A percentile compares a stretch with the other conserved stretches of the same genome.
These are phyloP conservation scores for Lepidurus apus DNA, from an alignment of 1,140 invertebrate genomes.

Conservation along the genomic window DNA sequence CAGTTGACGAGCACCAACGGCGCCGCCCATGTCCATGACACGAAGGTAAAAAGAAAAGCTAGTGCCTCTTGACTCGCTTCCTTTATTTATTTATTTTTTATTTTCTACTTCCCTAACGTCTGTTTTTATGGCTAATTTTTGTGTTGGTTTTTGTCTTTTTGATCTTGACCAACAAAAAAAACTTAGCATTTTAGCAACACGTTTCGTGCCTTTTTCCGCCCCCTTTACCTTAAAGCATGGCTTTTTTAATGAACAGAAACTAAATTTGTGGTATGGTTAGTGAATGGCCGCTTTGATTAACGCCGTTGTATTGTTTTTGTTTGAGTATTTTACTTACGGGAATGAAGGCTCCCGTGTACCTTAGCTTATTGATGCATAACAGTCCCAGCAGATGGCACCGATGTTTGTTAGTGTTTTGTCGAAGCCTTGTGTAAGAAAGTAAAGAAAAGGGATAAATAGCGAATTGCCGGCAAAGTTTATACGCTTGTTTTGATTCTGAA, in stretches of 20 bases:
- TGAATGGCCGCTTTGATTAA: conserved; percentile 35
- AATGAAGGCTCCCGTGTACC: neutral
- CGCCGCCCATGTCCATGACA: conserved; percentile 28
- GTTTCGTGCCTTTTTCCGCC: neutral
- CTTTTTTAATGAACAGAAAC: conserved; percentile 34
- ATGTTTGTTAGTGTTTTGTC: too few species aligned
- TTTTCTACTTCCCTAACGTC: conserved; percentile 35
- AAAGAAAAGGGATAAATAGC: too few species aligned
- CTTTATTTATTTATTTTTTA: too few species aligned
- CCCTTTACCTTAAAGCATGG: neutral
- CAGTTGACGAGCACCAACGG: conserved; percentile 33
- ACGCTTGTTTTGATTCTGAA: too few species aligned
- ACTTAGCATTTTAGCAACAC: neutral
- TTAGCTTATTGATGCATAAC: too few species aligned
- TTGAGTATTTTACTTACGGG: neutral
- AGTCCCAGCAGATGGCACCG: too few species aligned
- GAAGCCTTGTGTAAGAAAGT: too few species aligned
- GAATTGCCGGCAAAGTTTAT: too few species aligned
- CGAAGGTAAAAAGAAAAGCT: conserved; percentile 25
- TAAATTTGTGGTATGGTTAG: conserved; percentile 41
- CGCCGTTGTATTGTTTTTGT: conserved; percentile 36
- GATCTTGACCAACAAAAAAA: too few species aligned
- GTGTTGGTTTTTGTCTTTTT: conserved; percentile 1
- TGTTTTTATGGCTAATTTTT: conserved; percentile 35
- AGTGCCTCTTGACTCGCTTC: too few species aligned